Conservation (phyloP, 2,797 vertebrate species). For the Bufotes viridis region DNA sequence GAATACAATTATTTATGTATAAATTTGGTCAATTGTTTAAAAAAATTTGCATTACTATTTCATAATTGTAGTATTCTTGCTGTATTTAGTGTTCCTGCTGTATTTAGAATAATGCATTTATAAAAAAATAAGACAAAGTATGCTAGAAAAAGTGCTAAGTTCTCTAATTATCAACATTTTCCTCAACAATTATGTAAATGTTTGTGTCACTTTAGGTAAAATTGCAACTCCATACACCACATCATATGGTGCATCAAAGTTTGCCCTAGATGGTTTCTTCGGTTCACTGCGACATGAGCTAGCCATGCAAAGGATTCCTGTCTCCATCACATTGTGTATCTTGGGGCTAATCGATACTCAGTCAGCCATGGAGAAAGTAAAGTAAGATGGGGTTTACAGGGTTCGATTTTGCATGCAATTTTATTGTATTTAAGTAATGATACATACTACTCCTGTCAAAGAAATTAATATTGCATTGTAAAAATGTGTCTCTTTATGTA, state of each 20-base stretch:
- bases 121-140: too few species aligned
- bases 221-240: slow-evolving; percentile 76
- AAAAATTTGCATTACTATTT: too few species aligned
- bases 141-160: too few species aligned
- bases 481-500: too few species aligned
- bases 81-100: too few species aligned
- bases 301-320: slow-evolving; percentile 78
- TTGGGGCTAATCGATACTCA: slow-evolving; percentile 84
- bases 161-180: too few species aligned
- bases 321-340: slow-evolving; percentile 81
- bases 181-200: too few species aligned
- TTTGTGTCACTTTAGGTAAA: slow-evolving; percentile 74
- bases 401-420: not conserved
- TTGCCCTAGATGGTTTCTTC: slow-evolving; percentile 87
- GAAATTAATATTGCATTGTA: too few species aligned
- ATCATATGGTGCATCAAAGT: slow-evolving; percentile 83
- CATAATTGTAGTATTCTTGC: too few species aligned
- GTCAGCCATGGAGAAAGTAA: slow-evolving; percentile 76
- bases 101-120: too few species aligned
- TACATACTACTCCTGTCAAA: not conserved
- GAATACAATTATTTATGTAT: too few species aligned
- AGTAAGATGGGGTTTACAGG: slow-evolving; percentile 68
- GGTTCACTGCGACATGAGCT: slow-evolving; percentile 80
- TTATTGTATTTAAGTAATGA: not conserved
- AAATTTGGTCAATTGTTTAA: too few species aligned